Conservation (phyloP, 1,140 invertebrate species). For the Bilobella aurantiaca region DNA sequence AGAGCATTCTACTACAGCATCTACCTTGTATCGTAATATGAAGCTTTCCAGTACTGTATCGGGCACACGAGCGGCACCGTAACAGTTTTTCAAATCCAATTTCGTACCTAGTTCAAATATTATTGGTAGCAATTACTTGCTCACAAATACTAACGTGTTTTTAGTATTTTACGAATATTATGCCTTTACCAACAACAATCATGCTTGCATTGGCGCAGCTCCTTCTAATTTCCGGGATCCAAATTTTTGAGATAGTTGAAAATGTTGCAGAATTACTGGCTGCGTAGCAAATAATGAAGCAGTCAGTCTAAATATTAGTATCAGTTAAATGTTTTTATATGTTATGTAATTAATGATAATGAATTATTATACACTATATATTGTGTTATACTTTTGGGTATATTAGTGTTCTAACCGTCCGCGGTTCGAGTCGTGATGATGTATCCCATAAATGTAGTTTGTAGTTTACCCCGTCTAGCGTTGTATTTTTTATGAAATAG, state of each 20-base stretch:
- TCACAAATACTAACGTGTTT: background rate
- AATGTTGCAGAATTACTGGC: slow-evolving; percentile 11
- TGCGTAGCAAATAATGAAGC: slow-evolving; percentile 21
- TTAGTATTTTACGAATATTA: background rate
- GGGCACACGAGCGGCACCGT: background rate
- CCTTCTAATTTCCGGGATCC: slow-evolving; percentile 16
- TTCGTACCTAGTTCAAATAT: background rate
- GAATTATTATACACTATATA: too few species aligned
- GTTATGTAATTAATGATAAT: background rate
- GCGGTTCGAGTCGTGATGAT: background rate
- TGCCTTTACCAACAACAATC: slow-evolving; percentile 13
- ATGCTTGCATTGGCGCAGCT: slow-evolving; percentile 10
- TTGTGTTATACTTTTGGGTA: background rate
- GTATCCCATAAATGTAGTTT: background rate
- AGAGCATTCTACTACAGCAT: background rate
- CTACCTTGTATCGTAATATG: background rate
- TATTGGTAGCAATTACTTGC: too few species aligned
- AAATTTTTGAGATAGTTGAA: slow-evolving; percentile 13
- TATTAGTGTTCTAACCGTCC: background rate
- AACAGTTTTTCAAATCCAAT: slow-evolving; percentile 8
- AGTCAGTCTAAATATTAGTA: slow-evolving; percentile 15
- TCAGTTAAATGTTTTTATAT: background rate
- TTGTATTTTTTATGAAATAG: background rate
- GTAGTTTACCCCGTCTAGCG: background rate
- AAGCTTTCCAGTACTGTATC: background rate